Percentiles rank a stretch among this genome's conserved stretches.
phyloP scores from a whole-genome alignment of 2,888 invertebrate genomes.

The Sarcophaga variegata region DNA sequence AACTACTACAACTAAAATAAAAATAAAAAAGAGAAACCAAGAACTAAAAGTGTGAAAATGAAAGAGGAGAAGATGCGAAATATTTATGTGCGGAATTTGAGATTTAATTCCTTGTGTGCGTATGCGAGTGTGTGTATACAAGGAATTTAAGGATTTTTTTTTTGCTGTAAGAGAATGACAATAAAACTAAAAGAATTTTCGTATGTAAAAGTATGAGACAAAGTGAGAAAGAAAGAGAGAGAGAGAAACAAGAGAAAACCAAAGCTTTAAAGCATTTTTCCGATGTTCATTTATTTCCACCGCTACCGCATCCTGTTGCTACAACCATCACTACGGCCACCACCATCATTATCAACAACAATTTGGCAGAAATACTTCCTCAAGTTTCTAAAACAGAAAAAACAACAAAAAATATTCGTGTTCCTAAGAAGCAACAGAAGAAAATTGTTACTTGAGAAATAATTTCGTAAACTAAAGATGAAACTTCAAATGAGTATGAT shows the following conservation, averaged over 20 bases:
- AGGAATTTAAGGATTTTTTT: conserved; percentile 72
- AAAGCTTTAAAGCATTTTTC: conserved; percentile 23
- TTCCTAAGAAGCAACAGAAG: conserved; percentile 12
- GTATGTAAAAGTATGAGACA: too few species aligned
- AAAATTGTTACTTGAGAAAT: not conserved
- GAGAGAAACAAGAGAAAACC: not conserved
- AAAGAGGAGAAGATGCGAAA: conserved; percentile 1
- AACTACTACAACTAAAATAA: not conserved
- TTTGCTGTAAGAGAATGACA: conserved; percentile 73
- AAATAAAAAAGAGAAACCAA: not conserved
- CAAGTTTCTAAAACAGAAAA: conserved; percentile 32
- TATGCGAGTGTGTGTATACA: conserved; percentile 17
- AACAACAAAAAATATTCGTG: not conserved
- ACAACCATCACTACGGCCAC: not conserved
- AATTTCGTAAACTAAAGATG: not conserved
- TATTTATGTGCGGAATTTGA: conserved; percentile 2
- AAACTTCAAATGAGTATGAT: not conserved
- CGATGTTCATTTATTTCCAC: conserved; percentile 38
- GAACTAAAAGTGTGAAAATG: conserved; percentile 4
- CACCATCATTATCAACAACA: conserved; percentile 15
- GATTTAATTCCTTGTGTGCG: not conserved
- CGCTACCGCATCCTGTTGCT: not conserved
- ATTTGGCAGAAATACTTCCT: conserved; percentile 30
- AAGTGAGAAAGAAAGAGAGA: too few species aligned
- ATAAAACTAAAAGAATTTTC: conserved; percentile 69